Evolutionary conservation across 2,888 invertebrate species (phyloP).

Genomic region (Diaprepes abbreviatus): DNA sequence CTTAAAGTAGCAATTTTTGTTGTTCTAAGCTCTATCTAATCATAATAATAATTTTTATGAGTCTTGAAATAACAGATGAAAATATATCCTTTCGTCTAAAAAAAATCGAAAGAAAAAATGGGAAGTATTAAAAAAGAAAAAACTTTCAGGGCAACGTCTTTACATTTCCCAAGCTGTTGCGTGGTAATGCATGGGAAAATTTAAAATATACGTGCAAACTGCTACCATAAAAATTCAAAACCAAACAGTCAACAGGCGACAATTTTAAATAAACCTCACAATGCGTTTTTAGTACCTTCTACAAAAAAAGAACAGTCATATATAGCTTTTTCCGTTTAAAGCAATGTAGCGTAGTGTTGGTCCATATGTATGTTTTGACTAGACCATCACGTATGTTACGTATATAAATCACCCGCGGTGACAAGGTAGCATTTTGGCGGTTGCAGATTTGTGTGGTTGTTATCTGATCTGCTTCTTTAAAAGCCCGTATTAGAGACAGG

Average conservation of each 20-base stretch:
- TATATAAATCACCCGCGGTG: conserved; percentile 18
- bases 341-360: not conserved
- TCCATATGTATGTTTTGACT: conserved; percentile 16
- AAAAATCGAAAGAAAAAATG: too few species aligned
- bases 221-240: not conserved
- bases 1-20: too few species aligned
- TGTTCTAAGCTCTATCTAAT: too few species aligned
- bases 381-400: not conserved
- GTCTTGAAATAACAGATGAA: too few species aligned
- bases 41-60: too few species aligned
- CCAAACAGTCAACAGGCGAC: not conserved
- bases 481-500: not conserved
- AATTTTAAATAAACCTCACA: not conserved
- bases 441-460: conserved; percentile 3
- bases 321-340: conserved; percentile 8
- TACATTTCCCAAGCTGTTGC: too few species aligned
- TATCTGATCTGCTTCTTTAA: conserved; percentile 2
- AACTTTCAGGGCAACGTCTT: too few species aligned
- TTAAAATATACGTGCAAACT: not conserved
- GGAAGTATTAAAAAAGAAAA: too few species aligned
- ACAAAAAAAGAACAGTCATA: not conserved
- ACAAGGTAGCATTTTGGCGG: conserved; percentile 9
- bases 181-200: not conserved
- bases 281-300: too few species aligned
- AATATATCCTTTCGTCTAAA: too few species aligned